These are phyloP conservation scores for Leontocebus nigricollis DNA, from an alignment of 2,797 vertebrate genomes.

Conservation along the genomic window DNA sequence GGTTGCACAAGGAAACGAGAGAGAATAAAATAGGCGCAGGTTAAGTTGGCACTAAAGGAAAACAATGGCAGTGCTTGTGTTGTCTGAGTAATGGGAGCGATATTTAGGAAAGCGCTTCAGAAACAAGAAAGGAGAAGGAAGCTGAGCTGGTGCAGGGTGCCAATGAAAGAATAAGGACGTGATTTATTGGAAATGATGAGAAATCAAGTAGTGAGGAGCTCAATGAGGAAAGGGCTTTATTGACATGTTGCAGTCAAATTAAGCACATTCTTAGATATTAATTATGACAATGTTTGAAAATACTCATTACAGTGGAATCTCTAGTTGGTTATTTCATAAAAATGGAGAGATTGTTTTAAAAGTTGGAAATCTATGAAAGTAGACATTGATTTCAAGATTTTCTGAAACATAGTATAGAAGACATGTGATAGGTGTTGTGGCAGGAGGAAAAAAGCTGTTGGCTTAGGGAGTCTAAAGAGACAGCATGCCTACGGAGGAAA, in stretches of 20 bases:
- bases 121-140: neutral
- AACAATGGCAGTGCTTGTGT: neutral
- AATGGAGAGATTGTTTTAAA: neutral
- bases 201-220: neutral
- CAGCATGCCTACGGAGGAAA: slow-evolving; percentile 13
- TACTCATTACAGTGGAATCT: neutral
- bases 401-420: neutral
- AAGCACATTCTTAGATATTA: neutral
- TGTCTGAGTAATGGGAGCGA: neutral
- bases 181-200: neutral
- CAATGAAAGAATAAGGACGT: neutral
- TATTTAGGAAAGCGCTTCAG: neutral
- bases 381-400: neutral
- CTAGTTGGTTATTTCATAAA: neutral
- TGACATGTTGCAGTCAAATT: neutral
- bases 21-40: neutral
- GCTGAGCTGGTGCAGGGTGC: neutral
- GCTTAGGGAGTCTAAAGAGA: neutral
- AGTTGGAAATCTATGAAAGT: neutral
- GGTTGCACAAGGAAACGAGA: neutral
- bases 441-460: slow-evolving; percentile 21
- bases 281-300: slow-evolving; percentile 39
- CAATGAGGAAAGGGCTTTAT: neutral
- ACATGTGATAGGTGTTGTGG: neutral
- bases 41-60: neutral